Evolutionary conservation across 2,888 invertebrate species (phyloP).

Genomic region (Zaprionus lineosus): DNA sequence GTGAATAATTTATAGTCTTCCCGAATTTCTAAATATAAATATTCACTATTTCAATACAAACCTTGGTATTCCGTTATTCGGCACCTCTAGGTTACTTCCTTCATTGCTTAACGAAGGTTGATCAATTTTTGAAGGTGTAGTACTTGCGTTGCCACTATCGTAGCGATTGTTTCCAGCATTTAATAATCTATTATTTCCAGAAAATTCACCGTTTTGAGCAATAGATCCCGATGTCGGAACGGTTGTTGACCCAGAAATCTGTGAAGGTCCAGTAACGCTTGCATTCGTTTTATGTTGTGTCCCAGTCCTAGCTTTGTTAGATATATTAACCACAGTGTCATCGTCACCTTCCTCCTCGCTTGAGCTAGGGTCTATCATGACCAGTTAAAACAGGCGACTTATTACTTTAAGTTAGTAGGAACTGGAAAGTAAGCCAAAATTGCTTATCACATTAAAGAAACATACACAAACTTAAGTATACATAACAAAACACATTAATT

Average conservation of each 20-base stretch:
- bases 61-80: slow-evolving; percentile 80
- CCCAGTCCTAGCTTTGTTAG: slow-evolving; percentile 75
- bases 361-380: slow-evolving; percentile 97
- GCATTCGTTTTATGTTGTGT: slow-evolving; percentile 68
- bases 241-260: slow-evolving; percentile 12
- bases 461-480: too few relatives aligned
- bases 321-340: slow-evolving; percentile 87
- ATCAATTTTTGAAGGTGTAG: slow-evolving; percentile 37
- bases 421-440: too few relatives aligned
- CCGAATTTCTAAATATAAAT: too few relatives aligned
- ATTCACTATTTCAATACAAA: too few relatives aligned
- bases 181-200: slow-evolving; percentile 55
- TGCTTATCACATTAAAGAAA: too few relatives aligned
- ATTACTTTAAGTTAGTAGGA: background rate
- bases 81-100: slow-evolving; percentile 80
- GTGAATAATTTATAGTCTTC: too few relatives aligned
- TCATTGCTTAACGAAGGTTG: slow-evolving; percentile 60
- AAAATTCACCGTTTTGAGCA: slow-evolving; percentile 83
- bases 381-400: background rate
- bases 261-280: slow-evolving; percentile 15
- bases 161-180: slow-evolving; percentile 47
- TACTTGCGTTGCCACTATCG: slow-evolving; percentile 78
- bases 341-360: slow-evolving; percentile 98
- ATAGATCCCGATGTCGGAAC: slow-evolving; percentile 39
- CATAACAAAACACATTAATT: too few relatives aligned